Evolutionary conservation across 2,797 vertebrate species (phyloP), one percentile per base, ranked within the genome.

Genomic region (Myiothlypis chrysogaster): DNA sequence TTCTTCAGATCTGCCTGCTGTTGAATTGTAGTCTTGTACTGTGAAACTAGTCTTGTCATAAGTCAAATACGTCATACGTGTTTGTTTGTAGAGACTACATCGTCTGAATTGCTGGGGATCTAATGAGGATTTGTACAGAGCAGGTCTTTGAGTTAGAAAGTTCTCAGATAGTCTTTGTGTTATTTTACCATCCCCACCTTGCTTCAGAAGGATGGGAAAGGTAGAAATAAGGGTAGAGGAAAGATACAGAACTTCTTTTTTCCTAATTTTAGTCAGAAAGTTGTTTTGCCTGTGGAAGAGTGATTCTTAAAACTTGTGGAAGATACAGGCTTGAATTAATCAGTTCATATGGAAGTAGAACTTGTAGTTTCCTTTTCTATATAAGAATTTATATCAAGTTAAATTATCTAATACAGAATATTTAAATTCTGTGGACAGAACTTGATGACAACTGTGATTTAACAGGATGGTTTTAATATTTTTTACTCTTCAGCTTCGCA

Each of bases 341-440:
- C 4, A 5, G 10, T 63, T 88, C 10, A 7, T 56, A 14, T 8
- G 17, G 24, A 71, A 53, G 9, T 43, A 34, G 1, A 52, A 32
- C 21, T 46, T 53, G 24, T 23, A 7, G 2, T 72, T 86, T 65
- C 17, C 15, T 72, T 75, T 13, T 57, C 6, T 46, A 1, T 27
- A 4, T 49, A 71, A 83, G 21, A 17, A 14, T 34, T 20, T 46
- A 0, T 30, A 11, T 56, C 8, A 34, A 32, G 16, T 28, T 72
- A 60, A 59, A 35, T 75, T 53, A 60, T 39, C 8, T n/a, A 30
- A 41, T 37, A 27, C 0, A 0, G 16, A 1, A 0, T 50, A 59
- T 44, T 86, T 71, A 49, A 78, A 56, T 68, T 68, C 23, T 71
- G 2, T 61, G 35, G 50, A 22, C 12, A 55, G 37, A 69, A 49